Evolutionary conservation across 2,888 invertebrate genomes (phyloP), one percentile per base, ranked within the genome.

Genomic region (Agonopterix subpropinquella): DNA sequence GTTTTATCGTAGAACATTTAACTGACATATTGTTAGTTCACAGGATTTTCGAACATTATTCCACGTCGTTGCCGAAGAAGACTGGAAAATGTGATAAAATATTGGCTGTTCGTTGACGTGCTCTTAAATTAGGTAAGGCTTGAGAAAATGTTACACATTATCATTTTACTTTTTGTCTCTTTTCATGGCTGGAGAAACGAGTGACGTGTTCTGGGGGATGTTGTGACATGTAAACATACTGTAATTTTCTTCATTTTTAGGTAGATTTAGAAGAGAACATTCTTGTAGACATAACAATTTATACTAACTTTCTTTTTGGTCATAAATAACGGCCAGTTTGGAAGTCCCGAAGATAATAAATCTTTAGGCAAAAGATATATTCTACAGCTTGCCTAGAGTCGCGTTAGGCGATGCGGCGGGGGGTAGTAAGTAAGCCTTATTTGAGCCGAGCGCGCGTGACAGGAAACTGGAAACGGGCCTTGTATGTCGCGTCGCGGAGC

Each of bases 391-490:
- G 75, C 77, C 76, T 76, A 73, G 73, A 75, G 71, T 13, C 41
- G 71, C 65, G 73, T 64, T 61, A 69, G 74, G 64, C 70, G 73
- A 65, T 73, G 74, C 76, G 73, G 68, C 70, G 70, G 76, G 77
- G 76, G 76, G 75, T 75, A 43, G 43, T 46, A 46, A 18, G 18
- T 80, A 80, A 81, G 85, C 83, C 87, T 84, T 86, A 85, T 85
- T 86, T 82, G 82, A 81, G 81, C 71, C 80, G 68, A 60, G 74
- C 73, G 85, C 78, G 83, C 87, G 87, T 87, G 86, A 87, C 86
- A 69, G 70, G 87, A 87, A 87, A 87, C 81, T 80, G 76, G 78
- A 83, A 85, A 73, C 79, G 70, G 65, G 67, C 65, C 79, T 78
- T 77, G 80, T 83, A 73, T 80, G 8, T 37, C 41, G 36, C 41